These are phyloP conservation scores for Channallabes apus DNA, from an alignment of 2,797 vertebrate genomes.

Conservation along the genomic window DNA sequence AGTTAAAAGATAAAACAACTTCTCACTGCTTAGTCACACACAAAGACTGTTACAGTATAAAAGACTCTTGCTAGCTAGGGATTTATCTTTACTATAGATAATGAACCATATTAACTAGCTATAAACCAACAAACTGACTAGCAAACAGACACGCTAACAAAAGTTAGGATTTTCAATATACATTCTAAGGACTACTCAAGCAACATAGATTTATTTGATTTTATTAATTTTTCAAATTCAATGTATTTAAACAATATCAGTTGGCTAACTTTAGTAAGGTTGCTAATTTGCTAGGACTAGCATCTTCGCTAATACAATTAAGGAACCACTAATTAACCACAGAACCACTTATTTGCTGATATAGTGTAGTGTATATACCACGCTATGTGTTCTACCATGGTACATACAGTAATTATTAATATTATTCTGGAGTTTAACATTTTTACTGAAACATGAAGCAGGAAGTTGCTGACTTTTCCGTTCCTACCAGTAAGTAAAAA, in stretches of 20 bases:
- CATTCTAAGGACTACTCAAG: not conserved
- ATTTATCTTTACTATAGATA: not conserved
- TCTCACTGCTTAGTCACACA: not conserved
- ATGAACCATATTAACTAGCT: not conserved
- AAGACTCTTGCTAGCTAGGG: not conserved
- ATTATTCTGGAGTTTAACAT: too few species aligned
- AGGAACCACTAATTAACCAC: too few species aligned
- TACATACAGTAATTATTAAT: too few species aligned
- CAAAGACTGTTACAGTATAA: not conserved
- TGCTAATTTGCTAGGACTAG: not conserved
- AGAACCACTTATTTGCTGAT: too few species aligned
- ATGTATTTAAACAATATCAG: too few species aligned
- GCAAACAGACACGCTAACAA: not conserved
- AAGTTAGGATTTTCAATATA: not conserved
- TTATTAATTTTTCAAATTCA: not conserved
- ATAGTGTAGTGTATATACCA: too few species aligned
- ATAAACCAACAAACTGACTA: not conserved
- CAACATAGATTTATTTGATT: not conserved
- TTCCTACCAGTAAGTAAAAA: constrained; percentile 19
- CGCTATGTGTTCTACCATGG: too few species aligned
- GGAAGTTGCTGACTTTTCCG: not conserved
- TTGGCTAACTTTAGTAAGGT: not conserved
- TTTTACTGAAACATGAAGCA: constrained; percentile 6
- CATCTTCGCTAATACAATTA: not conserved
- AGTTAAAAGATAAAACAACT: not conserved